phyloP scores from a whole-genome alignment of 1,140 invertebrate species.

The Araneus ventricosus region DNA sequence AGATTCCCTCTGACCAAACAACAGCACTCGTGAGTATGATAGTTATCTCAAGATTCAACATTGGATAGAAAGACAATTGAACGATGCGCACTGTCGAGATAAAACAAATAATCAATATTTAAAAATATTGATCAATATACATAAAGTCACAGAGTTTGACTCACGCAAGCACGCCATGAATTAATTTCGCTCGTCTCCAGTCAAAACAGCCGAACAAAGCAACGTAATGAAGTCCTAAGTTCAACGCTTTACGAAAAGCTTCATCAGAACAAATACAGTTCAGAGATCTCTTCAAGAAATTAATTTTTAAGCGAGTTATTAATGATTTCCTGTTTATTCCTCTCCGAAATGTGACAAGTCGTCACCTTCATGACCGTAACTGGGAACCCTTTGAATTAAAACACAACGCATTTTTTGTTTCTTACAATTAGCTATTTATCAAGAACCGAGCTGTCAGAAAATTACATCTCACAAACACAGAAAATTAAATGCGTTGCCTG shows the following conservation, averaged over 20 bases:
- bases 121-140: background rate
- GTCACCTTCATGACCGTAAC: background rate
- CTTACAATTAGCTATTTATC: too few species aligned
- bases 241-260: background rate
- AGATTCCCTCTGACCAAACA: background rate
- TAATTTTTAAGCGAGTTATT: background rate
- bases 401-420: background rate
- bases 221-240: background rate
- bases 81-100: background rate
- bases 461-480: too few species aligned
- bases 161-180: background rate
- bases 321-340: constrained; percentile 4
- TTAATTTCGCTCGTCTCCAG: too few species aligned
- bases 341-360: background rate
- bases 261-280: background rate
- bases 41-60: background rate
- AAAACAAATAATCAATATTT: background rate
- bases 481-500: too few species aligned
- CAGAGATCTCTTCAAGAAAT: background rate
- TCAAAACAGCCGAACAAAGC: background rate
- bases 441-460: too few species aligned
- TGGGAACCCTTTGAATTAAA: background rate
- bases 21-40: background rate
- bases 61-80: background rate
- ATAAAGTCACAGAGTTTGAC: background rate